Conservation (phyloP, 1,140 invertebrate species). For the Neuroterus valhalla region DNA sequence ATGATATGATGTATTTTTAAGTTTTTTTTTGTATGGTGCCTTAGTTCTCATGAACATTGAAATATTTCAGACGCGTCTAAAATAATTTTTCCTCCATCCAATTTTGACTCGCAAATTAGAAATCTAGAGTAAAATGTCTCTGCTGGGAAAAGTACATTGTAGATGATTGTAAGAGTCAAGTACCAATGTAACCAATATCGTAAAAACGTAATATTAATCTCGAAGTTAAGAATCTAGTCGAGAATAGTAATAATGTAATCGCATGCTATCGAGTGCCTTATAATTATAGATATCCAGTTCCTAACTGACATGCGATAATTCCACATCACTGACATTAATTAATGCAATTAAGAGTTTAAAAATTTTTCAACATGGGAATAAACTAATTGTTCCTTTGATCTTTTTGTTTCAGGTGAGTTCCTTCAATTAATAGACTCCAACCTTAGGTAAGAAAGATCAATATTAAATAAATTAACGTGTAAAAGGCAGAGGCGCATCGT, state of each 20-base stretch:
- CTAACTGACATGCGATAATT: conserved; percentile 10
- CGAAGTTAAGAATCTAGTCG: not conserved
- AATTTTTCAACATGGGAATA: not conserved
- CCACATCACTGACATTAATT: conserved; percentile 1
- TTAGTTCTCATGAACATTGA: too few species aligned
- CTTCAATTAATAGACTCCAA: not conserved
- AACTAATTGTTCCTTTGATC: not conserved
- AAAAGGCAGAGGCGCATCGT: too few species aligned
- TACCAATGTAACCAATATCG: not conserved
- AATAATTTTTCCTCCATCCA: not conserved
- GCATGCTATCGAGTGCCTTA: not conserved
- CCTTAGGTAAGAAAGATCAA: too few species aligned
- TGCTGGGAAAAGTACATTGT: not conserved
- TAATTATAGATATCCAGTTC: conserved; percentile 10
- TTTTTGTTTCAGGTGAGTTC: conserved; percentile 8
- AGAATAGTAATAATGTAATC: not conserved
- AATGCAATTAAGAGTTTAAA: not conserved
- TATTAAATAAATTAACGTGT: too few species aligned
- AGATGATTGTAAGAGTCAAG: not conserved
- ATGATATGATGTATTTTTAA: too few species aligned
- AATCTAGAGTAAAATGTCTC: not conserved
- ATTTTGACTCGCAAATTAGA: not conserved
- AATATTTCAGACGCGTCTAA: too few species aligned
- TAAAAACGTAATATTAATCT: conserved; percentile 19
- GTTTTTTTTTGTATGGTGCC: too few species aligned